These are phyloP conservation scores for Halictus quadricinctus DNA, from an alignment of 2,888 invertebrate species.

Conservation along the genomic window DNA sequence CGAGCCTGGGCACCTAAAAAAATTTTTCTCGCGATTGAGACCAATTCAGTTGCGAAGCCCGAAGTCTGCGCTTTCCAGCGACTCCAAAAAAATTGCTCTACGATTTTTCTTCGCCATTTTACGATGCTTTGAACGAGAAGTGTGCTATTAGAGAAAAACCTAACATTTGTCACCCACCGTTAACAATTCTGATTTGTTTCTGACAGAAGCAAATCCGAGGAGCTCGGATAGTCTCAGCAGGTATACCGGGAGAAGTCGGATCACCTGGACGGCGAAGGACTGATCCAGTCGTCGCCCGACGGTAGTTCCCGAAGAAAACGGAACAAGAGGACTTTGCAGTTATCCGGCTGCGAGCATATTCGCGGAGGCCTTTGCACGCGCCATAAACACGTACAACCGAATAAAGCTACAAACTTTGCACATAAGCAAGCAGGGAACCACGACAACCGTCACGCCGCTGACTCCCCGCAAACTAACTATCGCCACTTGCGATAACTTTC, in stretches of 20 bases:
- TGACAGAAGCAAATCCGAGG: not conserved
- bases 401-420: constrained; percentile 59
- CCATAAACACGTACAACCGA: constrained; percentile 53
- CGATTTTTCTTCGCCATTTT: too few relatives aligned
- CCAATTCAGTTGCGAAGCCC: too few relatives aligned
- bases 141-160: too few relatives aligned
- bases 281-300: not conserved
- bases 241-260: not conserved
- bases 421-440: constrained; percentile 54
- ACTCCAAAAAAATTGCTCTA: too few relatives aligned
- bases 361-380: constrained; percentile 30
- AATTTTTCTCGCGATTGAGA: too few relatives aligned
- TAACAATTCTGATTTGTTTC: too few relatives aligned
- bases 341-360: constrained; percentile 10
- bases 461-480: constrained; percentile 76
- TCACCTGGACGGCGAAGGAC: not conserved
- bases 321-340: constrained; percentile 2
- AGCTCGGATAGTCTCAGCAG: not conserved
- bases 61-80: too few relatives aligned
- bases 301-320: not conserved
- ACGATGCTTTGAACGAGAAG: too few relatives aligned
- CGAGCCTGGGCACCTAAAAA: too few relatives aligned
- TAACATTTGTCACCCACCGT: too few relatives aligned
- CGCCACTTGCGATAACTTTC: constrained; percentile 71
- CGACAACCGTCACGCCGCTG: constrained; percentile 64